A percentile compares a stretch with the other conserved stretches of the same genome.
These are phyloP conservation scores for Tachysurus vachellii DNA, from an alignment of 2,113 vertebrate species.

Conservation along the genomic window DNA sequence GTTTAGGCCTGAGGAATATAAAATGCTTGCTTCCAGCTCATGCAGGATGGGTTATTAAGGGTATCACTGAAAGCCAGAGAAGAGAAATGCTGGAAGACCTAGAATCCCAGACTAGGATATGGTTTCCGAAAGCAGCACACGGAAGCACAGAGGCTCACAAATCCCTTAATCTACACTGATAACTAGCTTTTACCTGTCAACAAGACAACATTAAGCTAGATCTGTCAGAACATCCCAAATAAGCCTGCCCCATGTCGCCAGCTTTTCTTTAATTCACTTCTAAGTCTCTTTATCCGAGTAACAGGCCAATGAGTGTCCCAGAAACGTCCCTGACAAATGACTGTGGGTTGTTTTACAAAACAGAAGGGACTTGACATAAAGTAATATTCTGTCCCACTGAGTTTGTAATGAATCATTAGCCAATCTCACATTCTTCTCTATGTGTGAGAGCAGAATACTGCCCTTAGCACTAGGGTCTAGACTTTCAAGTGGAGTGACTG, in stretches of 20 bases:
- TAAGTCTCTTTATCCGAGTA: conserved; percentile 8
- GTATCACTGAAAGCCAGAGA: neutral
- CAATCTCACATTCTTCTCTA: neutral
- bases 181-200: conserved; percentile 43
- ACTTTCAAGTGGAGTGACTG: neutral
- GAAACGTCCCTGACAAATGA: neutral
- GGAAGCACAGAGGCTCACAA: conserved; percentile 32
- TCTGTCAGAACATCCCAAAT: conserved; percentile 41
- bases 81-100: conserved; percentile 11
- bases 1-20: neutral
- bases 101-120: conserved; percentile 36
- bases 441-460: neutral
- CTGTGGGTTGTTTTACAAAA: neutral
- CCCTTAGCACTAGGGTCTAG: neutral
- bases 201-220: conserved; percentile 43
- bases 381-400: neutral
- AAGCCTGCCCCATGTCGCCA: conserved; percentile 42
- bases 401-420: neutral
- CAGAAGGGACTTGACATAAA: neutral
- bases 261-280: conserved; percentile 37
- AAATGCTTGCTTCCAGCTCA: conserved; percentile 17
- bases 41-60: neutral
- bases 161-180: conserved; percentile 43
- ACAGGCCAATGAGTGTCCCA: neutral
- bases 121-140: conserved; percentile 35